Base-by-base conservation (phyloP, 2,797 vertebrate genomes). In the Semotilus atromaculatus region DNA sequence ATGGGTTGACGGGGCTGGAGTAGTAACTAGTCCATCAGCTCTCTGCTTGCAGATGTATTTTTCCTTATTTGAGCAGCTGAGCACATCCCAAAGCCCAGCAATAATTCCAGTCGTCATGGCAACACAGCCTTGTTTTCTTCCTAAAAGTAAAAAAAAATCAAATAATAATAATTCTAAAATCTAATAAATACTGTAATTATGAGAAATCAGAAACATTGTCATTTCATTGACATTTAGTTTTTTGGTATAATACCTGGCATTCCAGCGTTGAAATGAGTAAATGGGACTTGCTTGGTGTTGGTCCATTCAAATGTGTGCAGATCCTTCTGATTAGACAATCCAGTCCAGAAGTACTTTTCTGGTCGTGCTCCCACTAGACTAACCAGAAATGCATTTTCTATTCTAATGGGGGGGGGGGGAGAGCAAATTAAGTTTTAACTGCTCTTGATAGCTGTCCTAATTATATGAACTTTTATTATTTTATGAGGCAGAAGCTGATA, bases 71-170 rank as follows among this genome's bases (percentile, higher is more conserved):
- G 95, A 94, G 90, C 98, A 99, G 75, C 93, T 95, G 86, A 97
- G 87, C 86, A 98, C 89, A 92, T 98, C 97, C 98, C 98, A 99
- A 88, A 99, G 95, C 87, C 98, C 98, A 31, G 97, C 97, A 40
- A 95, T 86, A 87, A 91, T 75, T 62, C 98, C 97, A 29, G 97
- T 99, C 83, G 88, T 96, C 93, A 99, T 98, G 60, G 95, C 97
- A 89, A 98, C 96, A 1, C 98, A 99, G 4, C 98, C 98, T 11
- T 95, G 91, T 80, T 90, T 91, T 86, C 95, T 91, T 62, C 97
- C 98, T 99, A n/a, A 73, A 48, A 26, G 87, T n/a, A 7, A 18
- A 19, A 58, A 75, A 68, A 66, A 85, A 3, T n/a, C n/a, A n/a
- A n/a, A n/a, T n/a, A n/a, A n/a, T n/a, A 36, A 1, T 18, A n/a